phyloP scores from a whole-genome alignment of 2,888 invertebrate species.

The Sarcophaga subvicina region DNA sequence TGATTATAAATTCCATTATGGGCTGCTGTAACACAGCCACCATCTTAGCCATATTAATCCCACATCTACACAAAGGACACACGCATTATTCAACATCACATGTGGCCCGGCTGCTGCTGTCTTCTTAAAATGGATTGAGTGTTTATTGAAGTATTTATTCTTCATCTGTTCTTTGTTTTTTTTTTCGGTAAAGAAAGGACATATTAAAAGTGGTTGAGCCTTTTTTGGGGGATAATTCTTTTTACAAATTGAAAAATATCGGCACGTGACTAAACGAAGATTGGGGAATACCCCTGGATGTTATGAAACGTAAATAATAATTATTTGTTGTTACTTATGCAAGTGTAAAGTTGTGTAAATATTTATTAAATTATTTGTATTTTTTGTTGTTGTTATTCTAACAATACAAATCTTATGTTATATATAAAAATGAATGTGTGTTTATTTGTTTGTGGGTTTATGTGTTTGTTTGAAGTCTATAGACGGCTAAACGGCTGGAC shows the following conservation, averaged over 20 bases:
- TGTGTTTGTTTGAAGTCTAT: too few species aligned
- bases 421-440: too few species aligned
- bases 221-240: conserved; percentile 24
- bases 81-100: conserved; percentile 3
- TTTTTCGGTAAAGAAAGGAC: not conserved
- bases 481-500: too few species aligned
- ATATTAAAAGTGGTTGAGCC: conserved; percentile 3
- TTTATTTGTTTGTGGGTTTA: too few species aligned
- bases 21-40: conserved; percentile 19
- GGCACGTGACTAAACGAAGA: conserved; percentile 59
- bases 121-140: not conserved
- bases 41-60: not conserved
- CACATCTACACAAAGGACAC: conserved; percentile 19
- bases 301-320: not conserved
- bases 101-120: conserved; percentile 4
- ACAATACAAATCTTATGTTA: not conserved
- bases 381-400: not conserved
- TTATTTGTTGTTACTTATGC: conserved; percentile 23
- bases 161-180: conserved; percentile 1
- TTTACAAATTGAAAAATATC: conserved; percentile 60
- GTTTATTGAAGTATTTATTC: conserved; percentile 27
- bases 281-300: conserved; percentile 29
- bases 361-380: conserved; percentile 3
- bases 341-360: conserved; percentile 42
- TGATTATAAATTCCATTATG: conserved; percentile 47